These are phyloP conservation scores for Geopemphigus sp. DNA, from an alignment of 1,140 invertebrate species.

Conservation along the genomic window DNA sequence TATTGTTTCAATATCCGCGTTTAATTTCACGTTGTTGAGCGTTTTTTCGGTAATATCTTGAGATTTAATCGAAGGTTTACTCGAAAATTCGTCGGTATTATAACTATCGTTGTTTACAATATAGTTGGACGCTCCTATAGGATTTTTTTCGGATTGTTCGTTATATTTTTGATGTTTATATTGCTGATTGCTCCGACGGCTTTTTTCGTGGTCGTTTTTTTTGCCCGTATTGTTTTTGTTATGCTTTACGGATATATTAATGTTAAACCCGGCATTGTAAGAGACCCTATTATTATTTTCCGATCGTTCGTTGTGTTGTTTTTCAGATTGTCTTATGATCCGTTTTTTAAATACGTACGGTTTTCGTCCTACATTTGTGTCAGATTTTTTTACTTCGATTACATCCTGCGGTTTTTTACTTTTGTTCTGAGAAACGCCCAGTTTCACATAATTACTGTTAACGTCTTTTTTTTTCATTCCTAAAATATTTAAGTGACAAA, in stretches of 20 bases:
- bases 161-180: neutral
- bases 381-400: neutral
- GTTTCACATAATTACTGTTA: neutral
- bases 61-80: neutral
- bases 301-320: neutral
- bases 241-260: neutral
- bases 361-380: neutral
- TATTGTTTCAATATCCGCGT: neutral
- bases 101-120: neutral
- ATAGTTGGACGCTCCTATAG: neutral
- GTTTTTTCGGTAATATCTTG: neutral
- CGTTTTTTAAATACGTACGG: conserved; percentile 10
- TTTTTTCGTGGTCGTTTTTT: neutral
- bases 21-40: neutral
- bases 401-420: neutral
- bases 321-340: neutral
- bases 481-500: neutral
- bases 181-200: neutral
- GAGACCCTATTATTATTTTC: neutral
- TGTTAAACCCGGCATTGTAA: neutral
- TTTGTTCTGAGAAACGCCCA: neutral
- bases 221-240: neutral
- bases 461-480: neutral
- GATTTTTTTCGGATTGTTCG: neutral
- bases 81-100: neutral